Evolutionary conservation across 2,888 invertebrate species (phyloP).

Genomic region (Ephialtes manifestator): DNA sequence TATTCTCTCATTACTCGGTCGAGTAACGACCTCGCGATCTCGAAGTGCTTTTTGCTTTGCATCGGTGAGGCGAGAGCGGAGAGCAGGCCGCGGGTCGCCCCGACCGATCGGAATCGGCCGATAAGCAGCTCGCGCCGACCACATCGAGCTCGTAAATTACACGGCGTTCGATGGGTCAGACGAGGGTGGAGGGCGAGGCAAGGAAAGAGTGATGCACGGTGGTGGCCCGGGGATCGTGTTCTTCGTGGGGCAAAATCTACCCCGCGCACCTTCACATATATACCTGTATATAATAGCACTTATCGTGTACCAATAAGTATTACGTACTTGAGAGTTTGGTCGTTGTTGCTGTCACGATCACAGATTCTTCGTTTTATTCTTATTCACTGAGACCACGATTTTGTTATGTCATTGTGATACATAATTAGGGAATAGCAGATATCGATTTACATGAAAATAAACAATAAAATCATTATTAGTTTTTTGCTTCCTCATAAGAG

Average conservation of each 20-base stretch:
- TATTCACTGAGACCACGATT: neutral
- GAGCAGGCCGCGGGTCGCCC: slow-evolving; percentile 68
- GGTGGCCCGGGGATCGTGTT: slow-evolving; percentile 70
- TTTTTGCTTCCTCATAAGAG: too few species aligned
- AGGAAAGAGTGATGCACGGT: slow-evolving; percentile 66
- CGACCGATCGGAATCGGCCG: slow-evolving; percentile 78
- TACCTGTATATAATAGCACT: slow-evolving; percentile 62
- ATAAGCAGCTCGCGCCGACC: slow-evolving; percentile 73
- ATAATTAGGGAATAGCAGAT: neutral
- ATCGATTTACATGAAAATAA: neutral
- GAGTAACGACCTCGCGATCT: slow-evolving; percentile 79
- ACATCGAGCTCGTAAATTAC: slow-evolving; percentile 70
- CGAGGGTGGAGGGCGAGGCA: slow-evolving; percentile 52
- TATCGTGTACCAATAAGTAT: slow-evolving; percentile 70
- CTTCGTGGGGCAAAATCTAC: slow-evolving; percentile 64
- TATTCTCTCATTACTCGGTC: slow-evolving; percentile 78
- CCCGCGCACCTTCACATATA: slow-evolving; percentile 52
- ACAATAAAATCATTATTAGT: too few species aligned
- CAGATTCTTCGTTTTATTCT: slow-evolving; percentile 55
- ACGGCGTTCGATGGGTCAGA: slow-evolving; percentile 56
- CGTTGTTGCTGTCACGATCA: slow-evolving; percentile 66
- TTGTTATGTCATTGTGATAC: neutral
- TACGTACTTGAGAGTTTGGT: slow-evolving; percentile 65
- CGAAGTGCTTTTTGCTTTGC: slow-evolving; percentile 75
- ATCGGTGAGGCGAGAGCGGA: slow-evolving; percentile 61